Evolutionary conservation across 2,797 vertebrate genomes (phyloP).

Genomic region (Epinephelus awoara): DNA sequence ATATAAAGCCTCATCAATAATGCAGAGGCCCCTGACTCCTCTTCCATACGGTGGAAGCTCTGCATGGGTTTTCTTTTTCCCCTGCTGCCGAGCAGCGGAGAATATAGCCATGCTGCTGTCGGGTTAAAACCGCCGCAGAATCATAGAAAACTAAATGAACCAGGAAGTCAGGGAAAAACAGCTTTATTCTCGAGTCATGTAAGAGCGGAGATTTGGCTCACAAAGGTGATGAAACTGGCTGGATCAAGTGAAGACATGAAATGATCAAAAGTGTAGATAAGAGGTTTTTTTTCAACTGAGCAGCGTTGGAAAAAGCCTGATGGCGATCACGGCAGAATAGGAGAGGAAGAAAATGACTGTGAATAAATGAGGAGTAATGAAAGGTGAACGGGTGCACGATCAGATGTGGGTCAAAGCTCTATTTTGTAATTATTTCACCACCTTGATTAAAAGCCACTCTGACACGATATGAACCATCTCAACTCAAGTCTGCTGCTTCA

Average conservation of each 20-base stretch:
- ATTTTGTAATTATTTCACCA: conserved; percentile 9
- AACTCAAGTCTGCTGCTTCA: not conserved
- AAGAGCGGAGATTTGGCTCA: conserved; percentile 9
- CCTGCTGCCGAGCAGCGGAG: conserved; percentile 41
- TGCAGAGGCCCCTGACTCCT: conserved; percentile 79
- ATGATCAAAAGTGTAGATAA: not conserved
- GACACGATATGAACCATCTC: not conserved
- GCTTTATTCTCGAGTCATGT: conserved; percentile 3
- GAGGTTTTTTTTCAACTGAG: not conserved
- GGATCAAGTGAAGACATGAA: conserved; percentile 26
- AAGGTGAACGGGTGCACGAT: not conserved
- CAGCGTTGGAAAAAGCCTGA: conserved; percentile 7
- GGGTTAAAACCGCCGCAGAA: conserved; percentile 23
- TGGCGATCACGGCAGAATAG: not conserved
- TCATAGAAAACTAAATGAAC: conserved; percentile 24
- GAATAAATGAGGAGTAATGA: not conserved
- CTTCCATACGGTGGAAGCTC: conserved; percentile 74
- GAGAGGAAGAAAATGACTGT: not conserved
- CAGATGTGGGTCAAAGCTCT: conserved; percentile 17
- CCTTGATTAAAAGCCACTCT: conserved; percentile 11
- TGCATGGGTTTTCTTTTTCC: conserved; percentile 57
- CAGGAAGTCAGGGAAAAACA: conserved; percentile 15
- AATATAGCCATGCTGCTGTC: conserved; percentile 35
- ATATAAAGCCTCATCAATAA: conserved; percentile 85
- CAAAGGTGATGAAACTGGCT: not conserved